Evolutionary conservation across 2,797 vertebrate species (phyloP).

Genomic region (Acridotheres tristis): DNA sequence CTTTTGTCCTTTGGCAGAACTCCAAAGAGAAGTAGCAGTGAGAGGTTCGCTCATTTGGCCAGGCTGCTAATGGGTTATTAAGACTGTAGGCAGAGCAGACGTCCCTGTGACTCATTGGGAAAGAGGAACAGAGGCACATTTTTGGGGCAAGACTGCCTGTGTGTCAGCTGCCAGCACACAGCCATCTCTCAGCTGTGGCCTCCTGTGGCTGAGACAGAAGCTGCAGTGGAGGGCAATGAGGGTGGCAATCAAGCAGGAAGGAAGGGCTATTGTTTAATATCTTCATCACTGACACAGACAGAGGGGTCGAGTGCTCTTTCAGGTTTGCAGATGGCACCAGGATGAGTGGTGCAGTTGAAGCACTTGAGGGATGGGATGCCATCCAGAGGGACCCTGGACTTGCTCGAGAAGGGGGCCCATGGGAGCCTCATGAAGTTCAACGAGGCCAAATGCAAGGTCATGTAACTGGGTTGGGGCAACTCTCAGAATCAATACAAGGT

Average conservation of each 20-base stretch:
- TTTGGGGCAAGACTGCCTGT: background rate
- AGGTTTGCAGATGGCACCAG: background rate
- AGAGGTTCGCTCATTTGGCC: conserved; percentile 63
- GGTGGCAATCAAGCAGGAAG: background rate
- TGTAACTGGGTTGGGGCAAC: too few relatives aligned
- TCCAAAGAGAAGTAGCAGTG: conserved; percentile 58
- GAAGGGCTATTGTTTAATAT: background rate
- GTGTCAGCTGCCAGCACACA: background rate
- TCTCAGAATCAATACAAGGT: background rate
- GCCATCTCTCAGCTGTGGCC: background rate
- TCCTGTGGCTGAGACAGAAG: background rate
- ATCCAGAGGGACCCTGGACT: background rate
- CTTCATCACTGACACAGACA: background rate
- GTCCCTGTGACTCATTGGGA: conserved; percentile 46
- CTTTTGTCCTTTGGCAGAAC: conserved; percentile 71
- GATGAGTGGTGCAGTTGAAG: rapidly evolving
- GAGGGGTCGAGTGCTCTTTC: background rate
- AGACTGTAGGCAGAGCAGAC: conserved; percentile 22
- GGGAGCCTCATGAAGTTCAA: background rate
- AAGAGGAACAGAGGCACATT: conserved; percentile 10
- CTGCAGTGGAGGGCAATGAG: rapidly evolving
- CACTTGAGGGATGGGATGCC: background rate
- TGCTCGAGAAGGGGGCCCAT: rapidly evolving
- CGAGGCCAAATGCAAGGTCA: background rate
- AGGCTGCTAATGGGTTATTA: conserved; percentile 67